Evolutionary conservation across 2,113 vertebrate genomes (phyloP), one percentile per base, ranked within the genome.

Genomic region (Neoarius graeffei): DNA sequence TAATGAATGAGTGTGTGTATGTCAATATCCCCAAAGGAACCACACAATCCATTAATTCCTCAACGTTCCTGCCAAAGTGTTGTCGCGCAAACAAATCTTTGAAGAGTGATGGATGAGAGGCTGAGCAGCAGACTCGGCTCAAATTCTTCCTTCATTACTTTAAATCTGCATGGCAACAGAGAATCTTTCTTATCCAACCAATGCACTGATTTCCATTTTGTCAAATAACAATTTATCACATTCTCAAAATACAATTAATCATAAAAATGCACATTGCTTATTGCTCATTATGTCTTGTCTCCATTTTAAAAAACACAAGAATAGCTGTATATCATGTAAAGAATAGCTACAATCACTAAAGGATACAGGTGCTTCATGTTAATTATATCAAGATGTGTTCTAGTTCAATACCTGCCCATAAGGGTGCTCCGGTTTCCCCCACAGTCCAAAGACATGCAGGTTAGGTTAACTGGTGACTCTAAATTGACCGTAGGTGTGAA

Each of bases 141-240:
- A 71, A 83, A 92, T 92, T 94, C 93, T 88, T 90, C 13, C 19
- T 62, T 89, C 85, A 57, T 35, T 86, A 66, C 77, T 71, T 71
- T 42, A 25, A 69, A 86, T 73, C 88, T 88, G 67, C 92, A 92
- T 92, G 52, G 93, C 79, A 94, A 95, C 92, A 52, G 25, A 19
- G 60, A 54, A 87, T 50, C 76, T 77, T 91, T 85, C 83, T 76
- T 57, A 81, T 62, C 64, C 71, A 27, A 67, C 64, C 56, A 76
- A 84, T 20, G 50, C 56, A 19, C 9, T 42, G 14, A 30, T 54
- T 62, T 82, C 20, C 2, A 48, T 76, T 85, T 86, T 54, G 57
- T 76, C 85, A 48, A 59, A 42, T 76, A 59, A n/a, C 14, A 7
- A 64, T 71, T 56, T 67, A 57, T 59, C n/a, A 8, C 23, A 20